A percentile compares a stretch with the other conserved stretches of the same genome.
Evolutionary conservation across 1,140 invertebrate species (phyloP).

Genomic region (Sipha flava): DNA sequence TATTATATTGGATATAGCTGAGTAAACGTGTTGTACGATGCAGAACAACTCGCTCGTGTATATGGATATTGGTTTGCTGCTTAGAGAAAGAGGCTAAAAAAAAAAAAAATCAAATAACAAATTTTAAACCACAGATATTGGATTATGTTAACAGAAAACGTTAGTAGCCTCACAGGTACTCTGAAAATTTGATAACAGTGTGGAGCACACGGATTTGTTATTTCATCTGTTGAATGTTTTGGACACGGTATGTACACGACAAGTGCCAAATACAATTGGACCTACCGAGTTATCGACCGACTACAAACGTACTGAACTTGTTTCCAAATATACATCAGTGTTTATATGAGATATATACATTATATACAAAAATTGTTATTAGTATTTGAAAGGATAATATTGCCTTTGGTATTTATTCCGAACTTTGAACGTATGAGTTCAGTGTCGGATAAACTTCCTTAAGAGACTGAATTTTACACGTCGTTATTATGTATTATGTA

Average conservation of each 20-base stretch:
- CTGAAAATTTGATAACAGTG: neutral
- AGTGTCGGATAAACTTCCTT: neutral
- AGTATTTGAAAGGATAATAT: neutral
- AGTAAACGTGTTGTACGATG: neutral
- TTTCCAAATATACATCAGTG: too few species aligned
- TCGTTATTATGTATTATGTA: neutral
- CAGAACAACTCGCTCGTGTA: neutral
- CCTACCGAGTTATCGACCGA: neutral
- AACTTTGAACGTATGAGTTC: slow-evolving; percentile 1
- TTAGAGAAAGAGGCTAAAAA: neutral
- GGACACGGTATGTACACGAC: neutral
- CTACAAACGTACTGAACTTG: neutral
- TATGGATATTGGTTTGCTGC: neutral
- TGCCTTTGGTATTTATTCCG: neutral
- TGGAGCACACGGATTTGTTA: neutral
- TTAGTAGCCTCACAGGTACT: neutral
- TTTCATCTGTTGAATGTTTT: neutral
- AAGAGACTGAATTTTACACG: slow-evolving; percentile 16
- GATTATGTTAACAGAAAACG: slow-evolving; percentile 24
- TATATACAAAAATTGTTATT: neutral
- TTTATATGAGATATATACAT: too few species aligned
- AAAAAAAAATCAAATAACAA: neutral
- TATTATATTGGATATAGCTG: neutral
- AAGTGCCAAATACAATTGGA: slow-evolving; percentile 5
- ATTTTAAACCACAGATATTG: neutral